A percentile compares a stretch with the other conserved stretches of the same genome.
phyloP scores from a whole-genome alignment of 2,888 invertebrate species.

The Oegoconia quadripuncta region DNA sequence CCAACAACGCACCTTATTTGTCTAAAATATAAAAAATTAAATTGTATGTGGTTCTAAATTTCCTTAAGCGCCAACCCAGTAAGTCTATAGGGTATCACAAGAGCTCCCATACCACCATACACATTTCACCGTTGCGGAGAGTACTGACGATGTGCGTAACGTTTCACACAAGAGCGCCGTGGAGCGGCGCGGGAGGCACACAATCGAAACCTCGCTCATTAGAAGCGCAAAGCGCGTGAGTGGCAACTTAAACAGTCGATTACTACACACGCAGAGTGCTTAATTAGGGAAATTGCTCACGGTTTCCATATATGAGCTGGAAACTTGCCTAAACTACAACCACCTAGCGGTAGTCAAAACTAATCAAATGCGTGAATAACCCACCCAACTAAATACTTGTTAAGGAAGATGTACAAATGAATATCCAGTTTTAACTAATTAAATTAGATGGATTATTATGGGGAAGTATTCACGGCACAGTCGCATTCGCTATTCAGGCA shows the following conservation, averaged over 20 bases:
- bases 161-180: not conserved
- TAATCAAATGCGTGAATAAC: slow-evolving; percentile 10
- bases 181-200: slow-evolving; percentile 18
- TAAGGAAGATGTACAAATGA: too few relatives aligned
- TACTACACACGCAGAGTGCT: slow-evolving; percentile 48
- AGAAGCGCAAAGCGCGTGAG: slow-evolving; percentile 30
- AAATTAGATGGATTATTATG: too few relatives aligned
- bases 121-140: slow-evolving; percentile 9
- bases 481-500: too few relatives aligned
- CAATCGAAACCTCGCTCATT: slow-evolving; percentile 39
- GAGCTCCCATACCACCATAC: slow-evolving; percentile 2
- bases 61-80: too few relatives aligned
- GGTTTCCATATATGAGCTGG: slow-evolving; percentile 53
- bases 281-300: slow-evolving; percentile 67
- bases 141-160: slow-evolving; percentile 1
- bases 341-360: slow-evolving; percentile 9
- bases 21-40: not conserved
- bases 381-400: too few relatives aligned
- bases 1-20: too few relatives aligned
- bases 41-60: not conserved
- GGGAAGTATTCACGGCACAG: too few relatives aligned
- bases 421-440: too few relatives aligned
- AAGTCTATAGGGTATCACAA: not conserved
- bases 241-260: slow-evolving; percentile 45
- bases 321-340: slow-evolving; percentile 49